Conservation (phyloP, 2,888 invertebrate species). For the Ormyrus labotus region DNA sequence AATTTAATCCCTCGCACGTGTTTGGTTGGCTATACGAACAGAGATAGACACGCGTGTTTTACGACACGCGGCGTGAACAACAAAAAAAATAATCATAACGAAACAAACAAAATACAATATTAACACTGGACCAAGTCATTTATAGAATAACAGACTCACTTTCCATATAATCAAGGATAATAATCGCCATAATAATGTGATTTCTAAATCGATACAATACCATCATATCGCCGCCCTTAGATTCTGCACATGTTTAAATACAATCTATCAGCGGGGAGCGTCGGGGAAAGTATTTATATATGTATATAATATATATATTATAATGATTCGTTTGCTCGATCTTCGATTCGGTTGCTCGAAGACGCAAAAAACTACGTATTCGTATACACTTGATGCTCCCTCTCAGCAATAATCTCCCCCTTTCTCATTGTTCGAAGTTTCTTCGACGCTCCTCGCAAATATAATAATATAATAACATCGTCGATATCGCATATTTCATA, state of each 20-base stretch:
- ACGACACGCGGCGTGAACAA: conserved; percentile 74
- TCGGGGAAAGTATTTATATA: conserved; percentile 33
- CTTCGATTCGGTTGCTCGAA: background rate
- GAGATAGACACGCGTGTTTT: conserved; percentile 66
- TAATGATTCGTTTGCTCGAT: no score
- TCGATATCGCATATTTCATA: conserved; percentile 68
- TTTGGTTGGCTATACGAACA: conserved; percentile 68
- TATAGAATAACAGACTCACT: conserved; percentile 55
- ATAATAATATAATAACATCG: conserved; percentile 67
- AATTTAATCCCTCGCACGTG: conserved; percentile 39
- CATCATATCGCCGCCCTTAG: conserved; percentile 44
- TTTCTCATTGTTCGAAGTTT: conserved; percentile 5
- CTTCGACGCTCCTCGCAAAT: conserved; percentile 55
- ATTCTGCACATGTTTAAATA: conserved; percentile 53
- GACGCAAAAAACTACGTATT: background rate
- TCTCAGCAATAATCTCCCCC: background rate
- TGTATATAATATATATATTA: conserved; percentile 1
- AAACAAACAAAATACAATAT: conserved; percentile 76
- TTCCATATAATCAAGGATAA: conserved; percentile 54
- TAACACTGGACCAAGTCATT: conserved; percentile 74
- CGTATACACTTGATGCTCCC: conserved; percentile 22
- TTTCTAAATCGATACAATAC: conserved; percentile 46
- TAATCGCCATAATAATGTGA: conserved; percentile 43
- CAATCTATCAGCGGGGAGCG: conserved; percentile 45
- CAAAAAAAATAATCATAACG: conserved; percentile 72